Base-by-base conservation (phyloP, 2,888 invertebrate genomes). In the Poecilobothrus nobilitatus region DNA sequence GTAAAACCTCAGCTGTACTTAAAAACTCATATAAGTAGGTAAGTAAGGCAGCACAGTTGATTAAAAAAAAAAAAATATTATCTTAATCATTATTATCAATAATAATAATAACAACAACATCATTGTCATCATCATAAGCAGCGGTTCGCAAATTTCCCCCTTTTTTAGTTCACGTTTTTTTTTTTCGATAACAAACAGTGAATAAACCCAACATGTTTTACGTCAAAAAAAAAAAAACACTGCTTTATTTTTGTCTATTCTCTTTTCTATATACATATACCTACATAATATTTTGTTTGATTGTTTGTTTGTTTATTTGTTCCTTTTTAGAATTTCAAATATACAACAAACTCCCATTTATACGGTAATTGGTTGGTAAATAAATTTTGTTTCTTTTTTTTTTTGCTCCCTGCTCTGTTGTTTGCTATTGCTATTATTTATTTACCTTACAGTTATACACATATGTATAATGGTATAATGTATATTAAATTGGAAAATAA, bases 301-400 rank as follows among this genome's bases (percentile, higher is more conserved):
- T 15, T 53, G n/a, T n/a, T 53, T 53, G 15, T 53, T 18, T 18
- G 9, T 8, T n/a, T 41, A 8, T 41, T 41, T 41, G 41, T 12
- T 41, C 27, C 5, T 41, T 41, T 41, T 41, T 41, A 41, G 53
- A 53, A 53, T 53, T 53, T 53, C 15, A 18, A 37, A 53, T 18
- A 53, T 53, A n/a, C 9, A 53, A 53, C 6, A 41, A 41, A 41
- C 41, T 41, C 41, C 15, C 41, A 41, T 41, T 41, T 41, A 41
- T 53, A 53, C 15, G 53, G 53, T 53, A 53, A 53, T 53, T 53
- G 53, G 53, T 53, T 53, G 53, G 53, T 53, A 53, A 53, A 53
- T 15, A 53, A 6, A 12, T 2, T n/a, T n/a, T 53, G 7, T 53
- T 53, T 18, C 7, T 37, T 37, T 37, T 37, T 37, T 10, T 37